Evolutionary conservation across 2,113 vertebrate species (phyloP).

Genomic region (Labeo catla): DNA sequence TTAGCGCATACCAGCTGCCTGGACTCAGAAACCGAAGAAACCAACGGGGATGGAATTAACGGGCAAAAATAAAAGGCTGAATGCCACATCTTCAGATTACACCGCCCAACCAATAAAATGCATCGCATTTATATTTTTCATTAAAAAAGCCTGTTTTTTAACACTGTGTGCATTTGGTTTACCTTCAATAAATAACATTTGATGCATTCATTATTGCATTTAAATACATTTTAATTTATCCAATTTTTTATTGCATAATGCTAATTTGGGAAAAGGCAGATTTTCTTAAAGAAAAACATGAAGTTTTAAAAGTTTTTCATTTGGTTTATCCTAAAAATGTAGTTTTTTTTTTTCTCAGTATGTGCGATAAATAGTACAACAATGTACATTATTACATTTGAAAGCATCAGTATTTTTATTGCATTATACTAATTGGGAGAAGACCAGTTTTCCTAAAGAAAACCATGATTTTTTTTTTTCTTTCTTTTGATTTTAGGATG

Average conservation of each 20-base stretch:
- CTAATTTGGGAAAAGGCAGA: background rate
- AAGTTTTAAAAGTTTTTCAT: background rate
- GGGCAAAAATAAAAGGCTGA: background rate
- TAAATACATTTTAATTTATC: background rate
- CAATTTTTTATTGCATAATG: background rate
- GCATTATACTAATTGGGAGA: background rate
- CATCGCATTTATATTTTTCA: background rate
- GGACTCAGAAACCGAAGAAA: background rate
- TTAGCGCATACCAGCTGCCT: constrained; percentile 29
- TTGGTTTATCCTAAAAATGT: background rate
- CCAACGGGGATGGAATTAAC: background rate
- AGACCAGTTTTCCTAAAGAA: no score
- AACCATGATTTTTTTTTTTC: background rate
- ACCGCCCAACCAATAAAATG: background rate
- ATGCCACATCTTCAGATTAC: background rate
- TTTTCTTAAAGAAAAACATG: no score
- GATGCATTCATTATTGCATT: background rate
- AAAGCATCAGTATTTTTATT: background rate
- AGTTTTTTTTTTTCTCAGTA: no score
- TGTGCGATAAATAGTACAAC: background rate
- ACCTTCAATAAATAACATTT: background rate
- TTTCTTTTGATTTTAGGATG: no score
- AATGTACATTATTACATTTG: background rate
- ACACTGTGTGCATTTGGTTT: no score
- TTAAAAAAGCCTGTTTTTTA: no score